Conservation (phyloP, 2,113 vertebrate genomes). For the Mesoclemmys tuberculata region DNA sequence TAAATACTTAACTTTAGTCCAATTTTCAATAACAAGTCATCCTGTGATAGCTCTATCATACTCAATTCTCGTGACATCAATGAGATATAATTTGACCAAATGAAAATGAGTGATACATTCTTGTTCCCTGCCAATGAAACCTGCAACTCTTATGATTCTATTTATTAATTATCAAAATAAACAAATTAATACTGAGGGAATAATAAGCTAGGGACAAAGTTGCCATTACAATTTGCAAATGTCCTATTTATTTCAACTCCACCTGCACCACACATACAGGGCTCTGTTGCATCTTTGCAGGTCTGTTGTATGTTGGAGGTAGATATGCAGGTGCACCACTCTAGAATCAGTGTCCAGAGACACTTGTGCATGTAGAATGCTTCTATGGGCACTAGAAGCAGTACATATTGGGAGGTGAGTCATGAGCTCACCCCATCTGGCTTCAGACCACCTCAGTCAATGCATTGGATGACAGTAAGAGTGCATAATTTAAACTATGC, state of each 20-base stretch:
- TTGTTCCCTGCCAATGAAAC: not conserved
- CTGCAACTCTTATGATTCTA: not conserved
- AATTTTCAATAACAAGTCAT: not conserved
- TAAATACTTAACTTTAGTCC: not conserved
- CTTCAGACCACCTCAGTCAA: not conserved
- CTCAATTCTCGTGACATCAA: not conserved
- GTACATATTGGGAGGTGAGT: not conserved
- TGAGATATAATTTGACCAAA: not conserved
- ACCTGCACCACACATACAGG: not conserved
- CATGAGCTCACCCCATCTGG: not conserved
- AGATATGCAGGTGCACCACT: not conserved
- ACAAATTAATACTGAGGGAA: not conserved
- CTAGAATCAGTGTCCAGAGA: not conserved
- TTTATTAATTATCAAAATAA: not conserved
- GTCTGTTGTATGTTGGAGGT: not conserved
- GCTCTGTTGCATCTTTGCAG: not conserved
- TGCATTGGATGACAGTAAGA: not conserved
- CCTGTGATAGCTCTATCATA: not conserved
- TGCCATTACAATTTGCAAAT: not conserved
- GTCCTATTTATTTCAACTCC: not conserved
- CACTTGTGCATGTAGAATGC: not conserved
- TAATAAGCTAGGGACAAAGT: not conserved
- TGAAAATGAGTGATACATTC: not conserved
- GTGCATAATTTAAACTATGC: not conserved
- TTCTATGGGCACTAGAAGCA: not conserved